These are phyloP conservation scores for Buteo buteo DNA, from an alignment of 2,113 vertebrate genomes.

Conservation along the genomic window DNA sequence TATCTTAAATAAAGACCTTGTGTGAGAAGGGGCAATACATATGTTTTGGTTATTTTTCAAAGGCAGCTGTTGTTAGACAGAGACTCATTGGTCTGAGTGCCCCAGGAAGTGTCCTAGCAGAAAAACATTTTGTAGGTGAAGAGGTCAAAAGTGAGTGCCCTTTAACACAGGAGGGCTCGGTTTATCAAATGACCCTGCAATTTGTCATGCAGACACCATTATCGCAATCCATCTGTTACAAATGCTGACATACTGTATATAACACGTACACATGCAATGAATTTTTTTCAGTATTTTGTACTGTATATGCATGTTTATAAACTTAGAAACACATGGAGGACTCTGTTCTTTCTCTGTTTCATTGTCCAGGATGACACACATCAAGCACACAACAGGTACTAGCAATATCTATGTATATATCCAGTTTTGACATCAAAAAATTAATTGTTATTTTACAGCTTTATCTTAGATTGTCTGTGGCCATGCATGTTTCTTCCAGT, in stretches of 20 bases:
- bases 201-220: background rate
- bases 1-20: conserved; percentile 19
- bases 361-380: background rate
- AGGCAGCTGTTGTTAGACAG: conserved; percentile 12
- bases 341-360: background rate
- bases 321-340: background rate
- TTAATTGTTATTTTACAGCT: background rate
- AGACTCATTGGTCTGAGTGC: background rate
- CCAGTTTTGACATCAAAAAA: background rate
- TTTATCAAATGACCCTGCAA: background rate
- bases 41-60: conserved; percentile 4
- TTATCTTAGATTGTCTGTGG: background rate
- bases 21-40: background rate
- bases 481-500: background rate
- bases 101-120: background rate
- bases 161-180: background rate
- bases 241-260: background rate
- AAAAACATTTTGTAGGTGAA: conserved; percentile 18
- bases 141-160: conserved; percentile 7
- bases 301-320: background rate
- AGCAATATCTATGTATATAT: background rate
- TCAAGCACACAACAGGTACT: background rate
- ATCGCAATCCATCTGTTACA: background rate
- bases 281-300: background rate
- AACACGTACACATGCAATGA: background rate